Evolutionary conservation across 2,888 invertebrate species (phyloP), one percentile per base, ranked within the genome.

Genomic region (Melangyna quadrimaculata): DNA sequence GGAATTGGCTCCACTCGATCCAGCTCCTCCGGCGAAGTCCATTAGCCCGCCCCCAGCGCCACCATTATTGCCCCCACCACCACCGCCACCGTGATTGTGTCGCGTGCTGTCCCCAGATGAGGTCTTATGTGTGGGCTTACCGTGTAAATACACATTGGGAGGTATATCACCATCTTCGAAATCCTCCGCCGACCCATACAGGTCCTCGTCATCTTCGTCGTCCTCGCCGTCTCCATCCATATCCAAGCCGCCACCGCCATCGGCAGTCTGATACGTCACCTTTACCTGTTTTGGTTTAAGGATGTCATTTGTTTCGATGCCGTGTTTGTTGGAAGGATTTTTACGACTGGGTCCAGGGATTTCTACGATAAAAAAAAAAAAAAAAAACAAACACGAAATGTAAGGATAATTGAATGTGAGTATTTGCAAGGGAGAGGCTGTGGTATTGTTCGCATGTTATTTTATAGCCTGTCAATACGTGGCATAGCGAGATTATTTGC

Each of bases 151-250:
- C 87, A 91, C 90, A 88, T 90, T 91, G 53, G 90, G 89, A 63
- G 89, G 88, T 70, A 90, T 89, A 83, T 92, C 92, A 81, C 90
- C 89, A 88, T 95, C 95, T 88, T 95, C 94, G 84, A 95, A 94
- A 87, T 94, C 94, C 90, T 96, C 96, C 29, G 95, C 95, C 14
- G 95, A 95, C 27, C 95, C 95, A 87, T 94, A 94, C 89, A 95
- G 95, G 78, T 95, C 94, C 91, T 95, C 94, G 90, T 94, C 95
- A 90, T 94, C 94, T 24, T 84, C 84, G 14, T 86, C 86, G 37
- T 81, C 81, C 12, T 86, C 86, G 14, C 77, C 81, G 51, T 86
- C 81, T 12, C 80, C 72, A 40, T 86, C 77, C 14, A 72, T 45
- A 80, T 75, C 75, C 48, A 79, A 19, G 27, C 77, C 72, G 35